These are phyloP conservation scores for Sycophaga agraensis DNA, from an alignment of 1,140 invertebrate genomes.

Conservation along the genomic window DNA sequence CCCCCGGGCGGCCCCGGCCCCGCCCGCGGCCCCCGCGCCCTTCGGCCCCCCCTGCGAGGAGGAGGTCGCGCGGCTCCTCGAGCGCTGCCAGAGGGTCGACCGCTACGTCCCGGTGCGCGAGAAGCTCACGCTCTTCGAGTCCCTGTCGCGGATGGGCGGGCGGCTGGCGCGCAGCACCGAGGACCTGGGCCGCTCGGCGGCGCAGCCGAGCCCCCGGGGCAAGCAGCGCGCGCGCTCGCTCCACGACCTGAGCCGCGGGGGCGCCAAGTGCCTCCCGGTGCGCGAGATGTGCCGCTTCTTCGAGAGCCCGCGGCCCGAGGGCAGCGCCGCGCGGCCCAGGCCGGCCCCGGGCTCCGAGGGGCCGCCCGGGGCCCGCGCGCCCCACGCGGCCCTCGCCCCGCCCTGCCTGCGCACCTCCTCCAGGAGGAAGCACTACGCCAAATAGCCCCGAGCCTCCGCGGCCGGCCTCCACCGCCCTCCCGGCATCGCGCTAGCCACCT, in stretches of 20 bases:
- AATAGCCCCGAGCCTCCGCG: too few species aligned
- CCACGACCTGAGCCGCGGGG: slow-evolving; percentile 61
- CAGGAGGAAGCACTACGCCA: slow-evolving; percentile 42
- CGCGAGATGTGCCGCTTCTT: slow-evolving; percentile 66
- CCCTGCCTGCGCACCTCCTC: too few species aligned
- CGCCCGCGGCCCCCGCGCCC: too few species aligned
- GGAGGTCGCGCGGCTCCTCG: slow-evolving; percentile 57
- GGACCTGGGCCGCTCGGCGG: slow-evolving; percentile 49
- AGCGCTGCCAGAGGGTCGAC: slow-evolving; percentile 62
- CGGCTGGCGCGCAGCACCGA: slow-evolving; percentile 57
- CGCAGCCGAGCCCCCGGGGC: slow-evolving; percentile 42
- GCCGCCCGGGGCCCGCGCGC: too few species aligned
- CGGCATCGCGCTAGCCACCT: too few species aligned
- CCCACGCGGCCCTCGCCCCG: too few species aligned
- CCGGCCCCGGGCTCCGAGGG: too few species aligned
- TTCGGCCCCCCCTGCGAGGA: slow-evolving; percentile 42
- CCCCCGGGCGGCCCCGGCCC: too few species aligned
- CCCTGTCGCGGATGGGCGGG: slow-evolving; percentile 58
- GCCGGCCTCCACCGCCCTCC: too few species aligned
- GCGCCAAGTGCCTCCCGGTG: slow-evolving; percentile 51
- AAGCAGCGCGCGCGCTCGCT: slow-evolving; percentile 62
- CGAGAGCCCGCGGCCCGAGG: too few species aligned
- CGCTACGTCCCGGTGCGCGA: slow-evolving; percentile 65
- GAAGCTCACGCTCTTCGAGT: slow-evolving; percentile 64
- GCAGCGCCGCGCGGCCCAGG: too few species aligned